Conservation (phyloP, 2,113 vertebrate genomes). For the Monarcha castaneiventris region DNA sequence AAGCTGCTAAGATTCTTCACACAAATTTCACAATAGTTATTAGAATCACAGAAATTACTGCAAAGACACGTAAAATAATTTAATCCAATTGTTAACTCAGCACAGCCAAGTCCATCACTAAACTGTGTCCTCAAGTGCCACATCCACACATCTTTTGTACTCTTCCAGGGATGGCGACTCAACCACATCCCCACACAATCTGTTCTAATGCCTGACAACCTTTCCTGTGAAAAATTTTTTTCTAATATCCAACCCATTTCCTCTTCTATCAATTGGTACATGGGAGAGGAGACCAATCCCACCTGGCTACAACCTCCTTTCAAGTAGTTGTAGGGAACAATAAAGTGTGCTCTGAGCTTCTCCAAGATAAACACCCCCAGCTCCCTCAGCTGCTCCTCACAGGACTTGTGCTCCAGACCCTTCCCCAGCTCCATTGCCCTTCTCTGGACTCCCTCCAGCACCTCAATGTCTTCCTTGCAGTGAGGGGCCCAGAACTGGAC, state of each 20-base stretch:
- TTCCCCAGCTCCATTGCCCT: fast-evolving
- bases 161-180: neutral
- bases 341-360: neutral
- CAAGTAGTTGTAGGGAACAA: neutral
- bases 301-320: neutral
- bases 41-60: neutral
- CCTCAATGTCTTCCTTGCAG: neutral
- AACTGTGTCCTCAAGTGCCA: neutral
- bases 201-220: neutral
- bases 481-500: neutral
- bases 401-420: neutral
- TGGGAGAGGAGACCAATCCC: neutral
- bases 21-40: neutral
- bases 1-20: neutral
- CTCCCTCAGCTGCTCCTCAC: neutral
- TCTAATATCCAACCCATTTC: neutral
- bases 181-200: neutral
- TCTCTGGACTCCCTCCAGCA: neutral
- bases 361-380: fast-evolving
- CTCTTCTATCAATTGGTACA: neutral
- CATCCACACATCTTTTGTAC: neutral
- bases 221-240: neutral
- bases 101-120: neutral
- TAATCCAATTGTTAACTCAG: neutral
- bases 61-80: neutral